Percentiles rank a stretch among this genome's conserved stretches.
These are phyloP conservation scores for Protonibea diacanthus DNA, from an alignment of 2,797 vertebrate genomes.

Conservation along the genomic window DNA sequence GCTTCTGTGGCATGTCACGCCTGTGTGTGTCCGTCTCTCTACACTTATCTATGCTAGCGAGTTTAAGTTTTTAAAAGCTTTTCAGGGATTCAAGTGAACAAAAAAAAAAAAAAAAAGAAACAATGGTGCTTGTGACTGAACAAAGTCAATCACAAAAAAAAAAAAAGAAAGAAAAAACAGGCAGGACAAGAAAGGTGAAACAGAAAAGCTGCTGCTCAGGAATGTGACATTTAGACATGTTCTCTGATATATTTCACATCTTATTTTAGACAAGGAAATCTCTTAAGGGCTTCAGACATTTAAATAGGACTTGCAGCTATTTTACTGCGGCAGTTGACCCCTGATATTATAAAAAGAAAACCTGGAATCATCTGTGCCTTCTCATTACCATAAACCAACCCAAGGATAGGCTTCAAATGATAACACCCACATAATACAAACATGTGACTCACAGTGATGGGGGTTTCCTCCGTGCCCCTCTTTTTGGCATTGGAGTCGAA, in stretches of 20 bases:
- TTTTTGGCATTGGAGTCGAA: constrained; percentile 97
- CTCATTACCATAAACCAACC: background rate
- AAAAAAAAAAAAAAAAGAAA: background rate
- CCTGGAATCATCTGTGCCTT: background rate
- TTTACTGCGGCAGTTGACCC: background rate
- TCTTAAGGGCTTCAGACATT: background rate
- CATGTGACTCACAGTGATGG: constrained; percentile 89
- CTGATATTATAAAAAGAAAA: background rate
- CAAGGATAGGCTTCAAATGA: background rate
- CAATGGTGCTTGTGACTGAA: background rate
- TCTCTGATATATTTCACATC: background rate
- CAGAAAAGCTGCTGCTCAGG: no score
- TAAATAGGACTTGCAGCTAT: background rate
- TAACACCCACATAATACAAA: background rate
- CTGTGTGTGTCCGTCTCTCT: background rate
- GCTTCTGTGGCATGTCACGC: constrained; percentile 7
- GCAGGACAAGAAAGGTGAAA: background rate
- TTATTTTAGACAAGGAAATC: background rate
- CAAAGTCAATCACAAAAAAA: background rate
- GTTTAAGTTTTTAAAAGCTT: background rate
- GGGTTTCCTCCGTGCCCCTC: constrained; percentile 90
- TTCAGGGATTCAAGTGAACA: background rate
- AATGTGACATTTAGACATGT: background rate
- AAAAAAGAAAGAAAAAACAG: background rate
- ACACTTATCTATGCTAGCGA: background rate